Evolutionary conservation across 2,797 vertebrate genomes (phyloP).

Genomic region (Phylloscopus collybita): DNA sequence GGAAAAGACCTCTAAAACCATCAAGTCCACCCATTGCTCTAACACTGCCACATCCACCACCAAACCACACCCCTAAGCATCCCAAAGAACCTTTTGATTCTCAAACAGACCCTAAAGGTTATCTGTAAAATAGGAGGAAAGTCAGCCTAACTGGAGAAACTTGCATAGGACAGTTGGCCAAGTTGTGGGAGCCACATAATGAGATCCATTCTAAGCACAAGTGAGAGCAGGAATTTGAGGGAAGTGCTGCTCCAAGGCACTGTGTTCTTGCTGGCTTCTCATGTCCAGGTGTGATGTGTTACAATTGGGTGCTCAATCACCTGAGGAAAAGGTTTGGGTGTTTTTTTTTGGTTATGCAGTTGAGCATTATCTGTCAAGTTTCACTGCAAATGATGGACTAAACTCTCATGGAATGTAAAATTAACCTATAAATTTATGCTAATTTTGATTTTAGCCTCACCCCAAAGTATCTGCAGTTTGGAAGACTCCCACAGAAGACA

Average conservation of each 20-base stretch:
- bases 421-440: background rate
- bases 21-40: background rate
- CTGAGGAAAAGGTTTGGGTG: background rate
- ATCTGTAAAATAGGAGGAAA: background rate
- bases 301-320: background rate
- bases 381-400: background rate
- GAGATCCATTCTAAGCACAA: background rate
- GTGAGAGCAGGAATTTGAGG: background rate
- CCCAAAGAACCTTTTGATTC: background rate
- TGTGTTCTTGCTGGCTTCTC: background rate
- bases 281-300: accelerated
- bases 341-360: background rate
- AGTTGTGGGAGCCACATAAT: background rate
- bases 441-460: background rate
- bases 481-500: background rate
- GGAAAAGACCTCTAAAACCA: background rate
- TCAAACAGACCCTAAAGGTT: background rate
- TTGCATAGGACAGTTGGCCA: background rate
- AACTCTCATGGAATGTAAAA: background rate
- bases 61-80: background rate
- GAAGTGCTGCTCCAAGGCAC: background rate
- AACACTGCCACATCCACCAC: background rate
- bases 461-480: background rate
- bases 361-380: background rate
- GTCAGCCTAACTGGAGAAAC: background rate